Evolutionary conservation across 2,113 vertebrate species (phyloP).

Genomic region (Carassius carassius): DNA sequence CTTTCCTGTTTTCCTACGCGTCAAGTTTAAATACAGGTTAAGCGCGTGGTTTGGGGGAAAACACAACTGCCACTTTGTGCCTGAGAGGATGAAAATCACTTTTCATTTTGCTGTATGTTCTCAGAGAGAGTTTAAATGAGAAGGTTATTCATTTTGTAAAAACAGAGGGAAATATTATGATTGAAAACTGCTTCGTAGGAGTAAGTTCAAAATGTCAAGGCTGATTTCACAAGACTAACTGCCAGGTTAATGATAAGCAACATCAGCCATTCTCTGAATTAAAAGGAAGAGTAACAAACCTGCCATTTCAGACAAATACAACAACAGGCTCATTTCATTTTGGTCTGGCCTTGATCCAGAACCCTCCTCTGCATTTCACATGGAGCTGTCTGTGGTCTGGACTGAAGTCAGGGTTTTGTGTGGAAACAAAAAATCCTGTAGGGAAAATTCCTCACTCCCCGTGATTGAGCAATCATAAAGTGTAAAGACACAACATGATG

Average conservation of each 20-base stretch:
- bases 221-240: neutral
- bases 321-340: slow-evolving; percentile 22
- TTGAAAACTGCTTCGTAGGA: slow-evolving; percentile 7
- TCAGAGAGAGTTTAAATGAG: neutral
- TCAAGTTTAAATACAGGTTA: slow-evolving; percentile 2
- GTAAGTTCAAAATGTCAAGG: neutral
- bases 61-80: neutral
- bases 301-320: slow-evolving; percentile 11
- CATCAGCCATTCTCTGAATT: neutral
- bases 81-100: neutral
- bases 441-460: slow-evolving; percentile 13
- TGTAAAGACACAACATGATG: slow-evolving; percentile 1
- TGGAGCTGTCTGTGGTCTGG: slow-evolving; percentile 25
- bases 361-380: neutral
- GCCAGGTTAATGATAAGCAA: slow-evolving; percentile 3
- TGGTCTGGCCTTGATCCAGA: slow-evolving; percentile 31
- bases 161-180: slow-evolving; percentile 5
- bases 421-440: slow-evolving; percentile 22
- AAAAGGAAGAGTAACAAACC: neutral
- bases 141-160: neutral
- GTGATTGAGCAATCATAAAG: neutral
- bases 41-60: neutral
- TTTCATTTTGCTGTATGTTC: slow-evolving; percentile 12
- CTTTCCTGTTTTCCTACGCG: slow-evolving; percentile 50
- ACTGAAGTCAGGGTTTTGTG: slow-evolving; percentile 21